Base-by-base conservation (phyloP, 2,797 vertebrate species). In the Melopsittacus undulatus region DNA sequence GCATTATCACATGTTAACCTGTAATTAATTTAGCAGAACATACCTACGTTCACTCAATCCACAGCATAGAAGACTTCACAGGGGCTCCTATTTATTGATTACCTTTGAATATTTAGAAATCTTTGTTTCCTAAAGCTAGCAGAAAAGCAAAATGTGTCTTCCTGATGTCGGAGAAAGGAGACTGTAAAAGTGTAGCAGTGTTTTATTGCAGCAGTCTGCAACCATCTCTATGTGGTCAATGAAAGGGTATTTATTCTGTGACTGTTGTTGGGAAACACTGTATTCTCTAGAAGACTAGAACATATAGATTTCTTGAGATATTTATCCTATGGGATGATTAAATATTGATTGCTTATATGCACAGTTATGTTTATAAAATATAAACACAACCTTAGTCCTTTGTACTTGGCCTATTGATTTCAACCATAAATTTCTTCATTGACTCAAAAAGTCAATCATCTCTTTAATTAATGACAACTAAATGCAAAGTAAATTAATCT, bases 401-500 rank as follows among this genome's bases (percentile, higher is more conserved):
- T 82, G 70, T 69, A 46, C 49, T 49, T 43, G 34, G 76, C 57
- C 74, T 79, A 89, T 92, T 46, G 92, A 95, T 94, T 72, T 29
- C 63, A 36, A 46, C 63, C 59, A n/a, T 40, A 78, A 91, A 88
- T 78, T 82, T 74, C 74, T 82, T 59, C 51, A 82, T 17, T 34
- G 90, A 69, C 88, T 88, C 49, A 30, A 14, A 5, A 11, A 78
- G 49, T 27, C 38, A 66, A 86, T 69, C 69, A 49, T 21, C 36
- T 46, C 76, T 78, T 82, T 84, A 95, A 82, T 92, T 95, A 89
- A 90, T 18, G 67, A 52, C 46, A 83, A 49, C 43, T 26, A 40
- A 57, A 63, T 9, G 38, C 34, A 30, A 22, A 6, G 23, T 15
- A 63, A 75, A 87, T 86, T 30, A 75, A 87, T 69, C 34, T 57